phyloP scores from a whole-genome alignment of 2,888 invertebrate species.

The Plebejus anna region DNA sequence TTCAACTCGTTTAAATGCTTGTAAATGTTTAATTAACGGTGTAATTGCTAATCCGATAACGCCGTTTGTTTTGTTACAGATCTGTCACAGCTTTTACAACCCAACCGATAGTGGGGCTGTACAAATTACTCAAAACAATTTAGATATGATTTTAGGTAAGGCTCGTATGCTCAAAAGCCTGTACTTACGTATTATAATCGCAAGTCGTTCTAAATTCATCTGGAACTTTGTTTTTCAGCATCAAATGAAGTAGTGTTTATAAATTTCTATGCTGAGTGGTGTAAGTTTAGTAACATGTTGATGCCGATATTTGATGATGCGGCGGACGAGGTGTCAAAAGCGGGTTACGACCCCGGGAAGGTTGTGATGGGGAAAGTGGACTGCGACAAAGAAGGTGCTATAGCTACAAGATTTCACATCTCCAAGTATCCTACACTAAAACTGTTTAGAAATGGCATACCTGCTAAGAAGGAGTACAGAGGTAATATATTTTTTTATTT shows the following conservation, averaged over 20 bases:
- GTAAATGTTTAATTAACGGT: conserved; percentile 58
- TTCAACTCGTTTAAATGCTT: conserved; percentile 48
- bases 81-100: conserved; percentile 83
- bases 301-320: conserved; percentile 98
- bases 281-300: conserved; percentile 97
- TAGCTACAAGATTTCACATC: conserved; percentile 96
- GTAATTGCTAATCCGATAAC: conserved; percentile 56
- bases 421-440: conserved; percentile 99
- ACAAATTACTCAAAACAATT: conserved; percentile 87
- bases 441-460: conserved; percentile 93
- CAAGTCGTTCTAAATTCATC: background rate
- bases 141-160: conserved; percentile 92
- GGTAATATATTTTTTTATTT: conserved; percentile 71
- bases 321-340: conserved; percentile 89
- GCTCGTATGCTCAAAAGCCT: conserved; percentile 34
- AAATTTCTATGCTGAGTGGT: conserved; percentile 99
- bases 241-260: conserved; percentile 98
- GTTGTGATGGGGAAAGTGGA: conserved; percentile 98
- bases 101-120: conserved; percentile 91
- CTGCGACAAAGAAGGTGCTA: conserved; percentile 93
- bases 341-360: conserved; percentile 89
- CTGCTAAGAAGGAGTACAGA: conserved; percentile 94
- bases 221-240: conserved; percentile 81
- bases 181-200: background rate
- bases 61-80: conserved; percentile 65